phyloP scores from a whole-genome alignment of 2,113 vertebrate species.

The Girardinichthys multiradiatus region DNA sequence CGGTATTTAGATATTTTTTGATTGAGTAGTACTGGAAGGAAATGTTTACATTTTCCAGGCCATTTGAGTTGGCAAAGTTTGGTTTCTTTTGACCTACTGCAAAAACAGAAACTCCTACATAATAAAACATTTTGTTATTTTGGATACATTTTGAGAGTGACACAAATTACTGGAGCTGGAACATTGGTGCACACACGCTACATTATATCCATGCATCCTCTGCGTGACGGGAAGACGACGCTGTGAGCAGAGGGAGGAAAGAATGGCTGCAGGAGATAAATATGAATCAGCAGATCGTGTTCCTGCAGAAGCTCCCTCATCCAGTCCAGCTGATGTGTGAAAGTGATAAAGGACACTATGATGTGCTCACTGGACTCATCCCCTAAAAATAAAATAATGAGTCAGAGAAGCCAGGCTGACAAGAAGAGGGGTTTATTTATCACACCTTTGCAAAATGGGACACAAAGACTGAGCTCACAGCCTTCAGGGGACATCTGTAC shows the following conservation, averaged over 20 bases:
- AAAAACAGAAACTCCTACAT: background rate
- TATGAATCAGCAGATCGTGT: slow-evolving; percentile 44
- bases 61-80: too few relatives aligned
- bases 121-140: background rate
- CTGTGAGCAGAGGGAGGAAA: slow-evolving; percentile 23
- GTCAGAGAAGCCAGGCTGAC: slow-evolving; percentile 18
- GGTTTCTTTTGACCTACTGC: background rate
- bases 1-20: too few relatives aligned
- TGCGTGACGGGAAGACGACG: slow-evolving; percentile 23
- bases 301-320: slow-evolving; percentile 19
- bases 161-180: background rate
- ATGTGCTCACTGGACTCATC: background rate
- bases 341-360: slow-evolving; percentile 8
- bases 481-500: slow-evolving; percentile 62
- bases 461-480: slow-evolving; percentile 62
- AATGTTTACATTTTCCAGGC: background rate
- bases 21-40: too few relatives aligned
- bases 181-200: background rate
- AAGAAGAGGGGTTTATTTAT: slow-evolving; percentile 72
- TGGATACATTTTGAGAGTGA: too few relatives aligned
- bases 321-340: background rate
- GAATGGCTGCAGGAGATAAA: slow-evolving; percentile 66
- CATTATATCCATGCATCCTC: background rate
- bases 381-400: slow-evolving; percentile 14
- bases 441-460: slow-evolving; percentile 63